Evolutionary conservation across 2,797 vertebrate species (phyloP), one percentile per base, ranked within the genome.

Genomic region (Limnodromus scolopaceus): DNA sequence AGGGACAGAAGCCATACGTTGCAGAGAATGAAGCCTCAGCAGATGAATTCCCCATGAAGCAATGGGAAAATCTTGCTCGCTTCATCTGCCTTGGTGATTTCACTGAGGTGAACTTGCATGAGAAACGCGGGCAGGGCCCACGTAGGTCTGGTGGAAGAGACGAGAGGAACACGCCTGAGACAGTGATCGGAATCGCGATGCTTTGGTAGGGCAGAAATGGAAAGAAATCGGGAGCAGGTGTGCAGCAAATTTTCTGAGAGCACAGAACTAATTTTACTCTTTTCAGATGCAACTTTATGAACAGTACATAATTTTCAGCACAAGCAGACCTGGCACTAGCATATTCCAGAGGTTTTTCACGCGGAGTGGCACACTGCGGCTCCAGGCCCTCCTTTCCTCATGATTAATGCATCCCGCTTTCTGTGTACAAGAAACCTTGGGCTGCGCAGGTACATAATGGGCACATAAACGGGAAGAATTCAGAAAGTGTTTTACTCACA

Each of bases 361-460:
- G 65, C 24, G 30, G 63, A 94, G 51, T 85, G 92, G 48, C 54
- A 89, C 45, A 39, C 32, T 77, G 71, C 65, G 77, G 49, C 88
- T 87, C 57, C 84, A 85, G 80, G 57, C n/a, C 39, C 75, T 57
- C 49, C 0, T 2, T 14, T 75, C 24, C 69, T 94, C 84, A 84
- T 92, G 80, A 93, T 94, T 96, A 93, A 93, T 92, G 74, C 16
- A 69, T 93, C 63, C 49, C 71, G 57, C 64, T 92, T 89, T 84
- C 78, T 74, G 45, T 39, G 48, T 84, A 32, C 1, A 0, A 82
- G 66, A 85, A 64, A 72, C 55, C 49, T 91, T 3, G 0, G 63
- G 45, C 77, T 74, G 77, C 2, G 9, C 66, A 83, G 77, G 88
- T 92, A 74, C 20, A 11, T 30, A 77, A 81, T 1, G 4, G 64